Conservation (phyloP, 2,113 vertebrate genomes). For the Daphoenositta chrysoptera region DNA sequence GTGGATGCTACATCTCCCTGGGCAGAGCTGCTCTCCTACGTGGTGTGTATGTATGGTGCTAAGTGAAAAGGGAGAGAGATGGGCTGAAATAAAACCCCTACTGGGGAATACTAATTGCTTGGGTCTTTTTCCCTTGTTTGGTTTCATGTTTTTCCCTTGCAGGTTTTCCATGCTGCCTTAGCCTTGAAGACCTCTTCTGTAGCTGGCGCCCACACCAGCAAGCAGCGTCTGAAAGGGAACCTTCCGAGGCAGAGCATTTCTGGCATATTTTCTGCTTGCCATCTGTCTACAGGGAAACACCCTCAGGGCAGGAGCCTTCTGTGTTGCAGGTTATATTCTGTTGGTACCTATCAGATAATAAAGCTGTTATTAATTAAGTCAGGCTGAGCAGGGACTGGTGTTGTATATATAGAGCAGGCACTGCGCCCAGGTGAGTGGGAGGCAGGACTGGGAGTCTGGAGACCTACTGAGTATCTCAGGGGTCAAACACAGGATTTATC, state of each 20-base stretch:
- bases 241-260: background rate
- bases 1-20: background rate
- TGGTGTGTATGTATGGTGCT: fast-evolving
- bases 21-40: background rate
- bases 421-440: background rate
- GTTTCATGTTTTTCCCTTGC: background rate
- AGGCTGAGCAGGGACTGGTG: background rate
- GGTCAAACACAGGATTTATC: background rate
- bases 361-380: conserved; percentile 14
- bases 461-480: background rate
- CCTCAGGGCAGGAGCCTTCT: background rate
- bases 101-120: background rate
- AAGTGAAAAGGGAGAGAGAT: fast-evolving
- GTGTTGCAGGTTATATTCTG: background rate
- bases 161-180: background rate
- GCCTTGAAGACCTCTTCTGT: background rate
- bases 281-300: background rate
- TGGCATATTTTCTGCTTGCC: background rate
- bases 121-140: background rate
- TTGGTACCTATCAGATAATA: background rate
- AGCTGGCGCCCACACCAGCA: background rate
- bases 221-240: background rate
- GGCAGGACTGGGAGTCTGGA: background rate
- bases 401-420: background rate
- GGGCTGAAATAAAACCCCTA: background rate